Base-by-base conservation (phyloP, 92 coral and sea anemone species). In the Zoanthus solanderi region DNA sequence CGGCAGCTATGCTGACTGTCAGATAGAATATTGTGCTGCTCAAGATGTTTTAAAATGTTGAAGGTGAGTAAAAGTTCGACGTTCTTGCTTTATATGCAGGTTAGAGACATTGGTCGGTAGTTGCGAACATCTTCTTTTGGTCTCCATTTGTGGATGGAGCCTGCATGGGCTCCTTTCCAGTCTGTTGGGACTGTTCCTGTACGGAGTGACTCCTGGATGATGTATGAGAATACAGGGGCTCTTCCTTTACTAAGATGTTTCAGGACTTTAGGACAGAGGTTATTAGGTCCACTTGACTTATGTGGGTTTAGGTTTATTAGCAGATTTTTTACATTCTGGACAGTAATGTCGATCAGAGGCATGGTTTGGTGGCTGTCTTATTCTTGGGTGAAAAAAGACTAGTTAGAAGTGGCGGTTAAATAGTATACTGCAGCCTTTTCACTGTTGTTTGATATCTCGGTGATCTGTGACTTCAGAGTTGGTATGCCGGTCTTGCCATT, bases 311-410 rank as follows among this genome's bases (percentile, higher is more conserved):
- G 46, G 75, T 28, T 71, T 71, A 46, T 28, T 71, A 29, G 46
- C 75, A 28, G 37, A 28, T 56, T 56, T n/a, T 60, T 6, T 52
- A 65, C 71, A 61, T 53, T 74, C 65, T 80, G 68, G 9, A 80
- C 85, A 46, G 85, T 80, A 42, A 80, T 80, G 85, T 80, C 5
- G 37, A 57, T 80, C n/a, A 30, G 85, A 57, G 85, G 54, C 85
- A 80, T 80, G 85, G 60, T 47, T 80, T 72, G 85, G 15, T 60
- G 67, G 67, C 15, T 60, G 3, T 14, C 16, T n/a, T 60, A 16
- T 30, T 71, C 48, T 71, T 23, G 37, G 75, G 76, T 71, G 9
- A 71, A 71, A 30, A 30, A 46, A 71, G 76, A 72, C n/a, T 72
- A 50, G 14, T 23, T 23, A 23, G 23, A 72, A 72, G 76, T 72